Conservation (phyloP, 1,140 invertebrate genomes). For the Cheumatopsyche charites region DNA sequence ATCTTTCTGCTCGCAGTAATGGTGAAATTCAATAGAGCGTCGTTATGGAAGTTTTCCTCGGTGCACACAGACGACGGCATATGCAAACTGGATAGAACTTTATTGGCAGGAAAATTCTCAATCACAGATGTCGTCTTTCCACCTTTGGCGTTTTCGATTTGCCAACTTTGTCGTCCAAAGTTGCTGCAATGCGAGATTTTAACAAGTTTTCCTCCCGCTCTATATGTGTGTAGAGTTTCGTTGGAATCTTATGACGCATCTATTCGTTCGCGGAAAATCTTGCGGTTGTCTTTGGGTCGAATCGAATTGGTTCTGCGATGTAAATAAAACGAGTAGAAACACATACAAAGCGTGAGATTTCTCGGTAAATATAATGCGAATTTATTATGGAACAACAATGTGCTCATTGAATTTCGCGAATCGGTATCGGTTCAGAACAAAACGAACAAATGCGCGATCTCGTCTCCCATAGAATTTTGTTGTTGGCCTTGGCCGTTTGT, state of each 20-base stretch:
- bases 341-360: too few species aligned
- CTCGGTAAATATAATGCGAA: too few species aligned
- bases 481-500: constrained; percentile 42
- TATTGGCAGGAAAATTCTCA: constrained; percentile 11
- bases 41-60: not conserved
- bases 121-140: constrained; percentile 13
- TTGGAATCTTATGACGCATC: too few species aligned
- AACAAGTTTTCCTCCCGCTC: not conserved
- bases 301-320: too few species aligned
- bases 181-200: not conserved
- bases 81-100: constrained; percentile 10
- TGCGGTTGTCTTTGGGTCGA: not conserved
- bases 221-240: not conserved
- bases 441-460: not conserved
- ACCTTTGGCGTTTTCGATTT: constrained; percentile 12
- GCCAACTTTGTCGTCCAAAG: not conserved
- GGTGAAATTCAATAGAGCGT: constrained; percentile 12
- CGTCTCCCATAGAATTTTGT: constrained; percentile 28
- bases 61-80: not conserved
- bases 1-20: constrained; percentile 1
- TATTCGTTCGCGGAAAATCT: too few species aligned
- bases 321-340: too few species aligned
- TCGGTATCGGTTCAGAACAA: too few species aligned
- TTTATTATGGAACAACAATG: too few species aligned
- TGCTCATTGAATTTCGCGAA: too few species aligned